These are phyloP conservation scores for Rhabdornis inornatus DNA, from an alignment of 2,113 vertebrate species.

Conservation along the genomic window DNA sequence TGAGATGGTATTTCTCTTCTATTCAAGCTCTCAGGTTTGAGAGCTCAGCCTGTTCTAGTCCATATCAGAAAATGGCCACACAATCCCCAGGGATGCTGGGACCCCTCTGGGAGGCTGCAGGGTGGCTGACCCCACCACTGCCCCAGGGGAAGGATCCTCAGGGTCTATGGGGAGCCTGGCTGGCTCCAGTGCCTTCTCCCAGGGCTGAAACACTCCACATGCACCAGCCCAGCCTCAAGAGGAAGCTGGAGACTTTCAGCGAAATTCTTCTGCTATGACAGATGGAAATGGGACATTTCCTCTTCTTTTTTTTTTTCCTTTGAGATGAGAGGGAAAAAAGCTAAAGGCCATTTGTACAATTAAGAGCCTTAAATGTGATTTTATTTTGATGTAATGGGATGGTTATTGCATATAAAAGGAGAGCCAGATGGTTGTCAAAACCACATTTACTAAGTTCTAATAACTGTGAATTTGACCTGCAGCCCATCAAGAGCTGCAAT, in stretches of 20 bases:
- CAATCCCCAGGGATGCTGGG: not conserved
- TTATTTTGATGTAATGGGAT: conserved; percentile 56
- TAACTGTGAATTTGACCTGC: conserved; percentile 30
- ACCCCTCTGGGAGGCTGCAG: not conserved
- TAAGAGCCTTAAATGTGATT: conserved; percentile 51
- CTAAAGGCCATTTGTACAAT: conserved; percentile 36
- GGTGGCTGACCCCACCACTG: not conserved
- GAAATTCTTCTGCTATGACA: not conserved
- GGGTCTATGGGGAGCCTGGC: not conserved
- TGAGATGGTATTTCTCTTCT: not conserved
- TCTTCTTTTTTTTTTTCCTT: not conserved
- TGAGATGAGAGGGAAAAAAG: not conserved
- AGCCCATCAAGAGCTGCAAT: not conserved
- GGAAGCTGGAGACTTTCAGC: not conserved
- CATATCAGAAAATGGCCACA: not conserved
- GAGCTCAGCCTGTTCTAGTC: not conserved
- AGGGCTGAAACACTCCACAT: not conserved
- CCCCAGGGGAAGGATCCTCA: not conserved
- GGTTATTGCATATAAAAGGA: conserved; percentile 55
- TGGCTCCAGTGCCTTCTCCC: not conserved
- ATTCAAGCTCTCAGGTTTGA: not conserved
- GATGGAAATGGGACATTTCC: conserved; percentile 1
- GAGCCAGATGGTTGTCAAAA: conserved; percentile 62
- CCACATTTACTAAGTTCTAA: conserved; percentile 49
- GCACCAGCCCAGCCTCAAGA: not conserved